These are phyloP conservation scores for Tiaroga cobitis DNA, from an alignment of 2,797 vertebrate species.

Conservation along the genomic window DNA sequence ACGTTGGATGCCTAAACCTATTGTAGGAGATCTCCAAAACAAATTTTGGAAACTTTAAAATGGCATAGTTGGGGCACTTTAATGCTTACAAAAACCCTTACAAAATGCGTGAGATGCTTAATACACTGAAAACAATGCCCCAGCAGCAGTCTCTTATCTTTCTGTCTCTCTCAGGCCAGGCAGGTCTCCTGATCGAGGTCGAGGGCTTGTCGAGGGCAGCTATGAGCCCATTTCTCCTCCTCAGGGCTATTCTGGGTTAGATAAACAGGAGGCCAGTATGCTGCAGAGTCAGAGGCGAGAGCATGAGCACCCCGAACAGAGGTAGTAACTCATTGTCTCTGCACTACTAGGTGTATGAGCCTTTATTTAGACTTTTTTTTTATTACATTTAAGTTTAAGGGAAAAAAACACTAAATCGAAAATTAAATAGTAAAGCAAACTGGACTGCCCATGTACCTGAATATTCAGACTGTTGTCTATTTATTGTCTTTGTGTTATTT, in stretches of 20 bases:
- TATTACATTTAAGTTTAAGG: accelerated
- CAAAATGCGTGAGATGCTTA: too few relatives aligned
- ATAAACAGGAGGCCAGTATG: constrained; percentile 87
- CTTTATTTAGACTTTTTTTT: neutral
- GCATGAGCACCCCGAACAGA: constrained; percentile 88
- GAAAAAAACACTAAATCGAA: neutral
- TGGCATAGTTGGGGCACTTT: too few relatives aligned
- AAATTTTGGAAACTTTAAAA: too few relatives aligned
- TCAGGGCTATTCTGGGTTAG: constrained; percentile 85
- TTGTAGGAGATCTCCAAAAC: too few relatives aligned
- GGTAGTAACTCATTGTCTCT: constrained; percentile 72
- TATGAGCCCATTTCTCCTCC: constrained; percentile 98
- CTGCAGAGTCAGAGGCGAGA: constrained; percentile 85
- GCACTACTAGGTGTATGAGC: neutral
- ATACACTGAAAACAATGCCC: too few relatives aligned
- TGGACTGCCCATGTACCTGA: neutral
- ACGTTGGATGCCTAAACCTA: too few relatives aligned
- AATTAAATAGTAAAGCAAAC: neutral
- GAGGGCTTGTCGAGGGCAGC: constrained; percentile 81
- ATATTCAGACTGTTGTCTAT: neutral
- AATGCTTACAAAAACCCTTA: too few relatives aligned
- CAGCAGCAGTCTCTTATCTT: neutral
- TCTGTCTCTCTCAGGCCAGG: constrained; percentile 81
- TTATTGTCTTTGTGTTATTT: neutral
- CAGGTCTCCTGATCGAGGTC: constrained; percentile 92